A percentile compares a stretch with the other conserved stretches of the same genome.
Evolutionary conservation across 2,888 invertebrate genomes (phyloP).

Genomic region (Parelbella ahira): DNA sequence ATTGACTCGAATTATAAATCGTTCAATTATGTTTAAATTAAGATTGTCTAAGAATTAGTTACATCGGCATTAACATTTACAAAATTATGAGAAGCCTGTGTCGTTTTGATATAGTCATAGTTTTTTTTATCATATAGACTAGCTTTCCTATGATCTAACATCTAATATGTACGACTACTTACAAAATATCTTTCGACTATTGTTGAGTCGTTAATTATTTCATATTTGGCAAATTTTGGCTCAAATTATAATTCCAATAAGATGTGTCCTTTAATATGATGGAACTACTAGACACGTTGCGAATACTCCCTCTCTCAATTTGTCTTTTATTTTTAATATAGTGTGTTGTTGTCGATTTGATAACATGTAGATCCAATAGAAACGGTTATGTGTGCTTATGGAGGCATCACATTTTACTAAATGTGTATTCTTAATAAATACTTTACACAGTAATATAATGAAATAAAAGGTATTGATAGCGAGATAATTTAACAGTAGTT

Average conservation of each 20-base stretch:
- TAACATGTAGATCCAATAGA: no score
- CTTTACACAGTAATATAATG: no score
- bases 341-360: no score
- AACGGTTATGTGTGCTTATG: no score
- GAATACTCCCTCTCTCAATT: conserved; percentile 5
- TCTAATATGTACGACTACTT: conserved; percentile 47
- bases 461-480: no score
- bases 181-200: conserved; percentile 15
- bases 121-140: no score
- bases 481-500: no score
- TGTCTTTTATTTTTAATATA: conserved; percentile 14
- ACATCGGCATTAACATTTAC: not conserved
- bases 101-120: conserved; percentile 33
- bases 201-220: conserved; percentile 48
- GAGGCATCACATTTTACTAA: no score
- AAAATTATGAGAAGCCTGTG: conserved; percentile 6
- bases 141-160: conserved; percentile 50
- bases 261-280: not conserved
- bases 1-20: no score
- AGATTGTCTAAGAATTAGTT: no score
- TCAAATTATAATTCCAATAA: conserved; percentile 53
- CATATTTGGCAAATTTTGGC: conserved; percentile 76
- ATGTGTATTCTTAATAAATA: no score
- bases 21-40: no score
- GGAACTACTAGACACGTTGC: not conserved